These are phyloP conservation scores for Riptortus pedestris DNA, from an alignment of 1,140 invertebrate genomes.

Conservation along the genomic window DNA sequence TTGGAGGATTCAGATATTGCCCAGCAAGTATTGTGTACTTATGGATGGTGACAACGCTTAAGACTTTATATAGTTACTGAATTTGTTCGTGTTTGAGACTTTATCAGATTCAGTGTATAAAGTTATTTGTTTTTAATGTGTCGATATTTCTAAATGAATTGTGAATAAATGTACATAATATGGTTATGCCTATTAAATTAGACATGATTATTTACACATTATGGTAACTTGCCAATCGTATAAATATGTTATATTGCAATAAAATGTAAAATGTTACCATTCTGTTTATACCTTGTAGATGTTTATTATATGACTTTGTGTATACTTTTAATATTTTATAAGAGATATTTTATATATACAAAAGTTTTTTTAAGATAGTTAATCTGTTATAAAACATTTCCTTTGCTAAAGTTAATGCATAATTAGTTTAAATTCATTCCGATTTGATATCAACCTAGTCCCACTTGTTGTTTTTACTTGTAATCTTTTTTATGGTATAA, in stretches of 20 bases:
- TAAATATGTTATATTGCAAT: slow-evolving; percentile 1
- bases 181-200: background rate
- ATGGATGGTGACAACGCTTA: slow-evolving; percentile 5
- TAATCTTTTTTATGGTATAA: too few species aligned
- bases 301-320: slow-evolving; percentile 4
- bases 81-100: background rate
- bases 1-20: background rate
- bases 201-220: background rate
- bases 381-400: too few species aligned
- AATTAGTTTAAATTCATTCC: too few species aligned
- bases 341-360: slow-evolving; percentile 15
- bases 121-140: background rate
- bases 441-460: too few species aligned
- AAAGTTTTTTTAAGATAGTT: slow-evolving; percentile 1
- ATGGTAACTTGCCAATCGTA: background rate
- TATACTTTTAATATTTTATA: slow-evolving; percentile 16
- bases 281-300: slow-evolving; percentile 10
- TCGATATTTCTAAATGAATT: background rate
- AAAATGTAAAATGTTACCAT: slow-evolving; percentile 6
- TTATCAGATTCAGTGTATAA: background rate
- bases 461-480: too few species aligned
- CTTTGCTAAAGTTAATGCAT: too few species aligned
- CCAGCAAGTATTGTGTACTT: background rate
- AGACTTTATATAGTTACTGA: background rate
- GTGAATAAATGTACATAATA: background rate